Evolutionary conservation across 2,797 vertebrate species (phyloP).

Genomic region (Microctenopoma lineatum): DNA sequence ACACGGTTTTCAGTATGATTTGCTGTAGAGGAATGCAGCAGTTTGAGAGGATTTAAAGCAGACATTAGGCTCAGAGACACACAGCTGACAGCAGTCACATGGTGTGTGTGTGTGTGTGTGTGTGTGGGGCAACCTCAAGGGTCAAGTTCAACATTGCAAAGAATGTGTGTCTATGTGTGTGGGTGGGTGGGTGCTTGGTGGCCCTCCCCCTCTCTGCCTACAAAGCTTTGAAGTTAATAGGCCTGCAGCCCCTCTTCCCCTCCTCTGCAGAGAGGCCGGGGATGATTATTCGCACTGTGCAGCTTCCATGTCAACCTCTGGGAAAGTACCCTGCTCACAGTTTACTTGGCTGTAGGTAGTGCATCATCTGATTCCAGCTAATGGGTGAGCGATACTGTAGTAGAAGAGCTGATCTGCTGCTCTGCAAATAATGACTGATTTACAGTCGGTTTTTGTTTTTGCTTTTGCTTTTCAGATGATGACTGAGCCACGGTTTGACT

Average conservation of each 20-base stretch:
- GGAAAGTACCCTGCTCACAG: conserved; percentile 16
- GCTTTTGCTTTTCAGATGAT: background rate
- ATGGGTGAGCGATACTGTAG: background rate
- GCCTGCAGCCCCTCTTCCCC: conserved; percentile 18
- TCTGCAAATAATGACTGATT: background rate
- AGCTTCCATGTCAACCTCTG: conserved; percentile 18
- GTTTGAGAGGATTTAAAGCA: background rate
- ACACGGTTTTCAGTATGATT: background rate
- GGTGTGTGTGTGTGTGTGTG: conserved; percentile 31
- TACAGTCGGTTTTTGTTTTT: background rate
- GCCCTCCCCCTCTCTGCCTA: conserved; percentile 36
- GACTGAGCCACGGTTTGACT: background rate
- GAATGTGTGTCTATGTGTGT: conserved; percentile 30
- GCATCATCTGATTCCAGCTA: background rate
- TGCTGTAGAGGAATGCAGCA: background rate
- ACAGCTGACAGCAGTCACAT: conserved; percentile 47
- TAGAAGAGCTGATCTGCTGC: background rate
- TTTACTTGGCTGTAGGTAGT: background rate
- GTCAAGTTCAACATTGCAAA: conserved; percentile 72
- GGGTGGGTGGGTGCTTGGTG: conserved; percentile 16
- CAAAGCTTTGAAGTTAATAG: conserved; percentile 45
- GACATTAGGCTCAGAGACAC: background rate
- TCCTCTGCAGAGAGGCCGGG: conserved; percentile 8
- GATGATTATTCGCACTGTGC: conserved; percentile 28
- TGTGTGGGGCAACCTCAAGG: conserved; percentile 47